Conservation (phyloP, 2,888 invertebrate genomes). For the Caenorhabditis afra region DNA sequence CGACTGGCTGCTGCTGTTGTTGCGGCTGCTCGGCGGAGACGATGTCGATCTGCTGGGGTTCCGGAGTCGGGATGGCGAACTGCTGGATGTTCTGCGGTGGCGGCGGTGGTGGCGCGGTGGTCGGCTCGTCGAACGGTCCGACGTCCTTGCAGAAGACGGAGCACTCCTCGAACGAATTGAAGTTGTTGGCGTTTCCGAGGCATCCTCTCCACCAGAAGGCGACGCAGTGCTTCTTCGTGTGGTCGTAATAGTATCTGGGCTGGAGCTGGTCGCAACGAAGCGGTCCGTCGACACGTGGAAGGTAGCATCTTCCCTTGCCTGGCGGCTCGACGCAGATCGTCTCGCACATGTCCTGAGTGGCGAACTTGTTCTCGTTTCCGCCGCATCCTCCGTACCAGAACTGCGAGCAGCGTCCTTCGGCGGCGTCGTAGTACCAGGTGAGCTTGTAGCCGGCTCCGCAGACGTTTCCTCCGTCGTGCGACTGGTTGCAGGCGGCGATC, state of each 20-base stretch:
- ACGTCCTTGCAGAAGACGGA: slow-evolving; percentile 72
- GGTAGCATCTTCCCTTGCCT: slow-evolving; percentile 76
- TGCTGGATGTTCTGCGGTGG: slow-evolving; percentile 45
- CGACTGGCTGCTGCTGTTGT: slow-evolving; percentile 25
- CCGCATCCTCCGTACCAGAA: slow-evolving; percentile 92
- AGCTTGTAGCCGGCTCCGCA: slow-evolving; percentile 78
- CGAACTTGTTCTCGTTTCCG: slow-evolving; percentile 88
- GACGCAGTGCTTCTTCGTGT: slow-evolving; percentile 74
- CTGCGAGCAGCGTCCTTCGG: slow-evolving; percentile 85
- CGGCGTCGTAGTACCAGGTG: slow-evolving; percentile 88
- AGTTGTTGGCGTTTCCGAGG: slow-evolving; percentile 79
- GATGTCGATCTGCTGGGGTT: slow-evolving; percentile 51
- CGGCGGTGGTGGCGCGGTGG: slow-evolving; percentile 50
- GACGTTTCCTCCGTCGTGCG: slow-evolving; percentile 77
- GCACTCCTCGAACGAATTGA: slow-evolving; percentile 77
- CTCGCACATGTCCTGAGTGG: slow-evolving; percentile 76
- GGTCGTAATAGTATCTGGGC: slow-evolving; percentile 78
- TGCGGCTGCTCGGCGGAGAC: slow-evolving; percentile 37
- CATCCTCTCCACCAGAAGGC: slow-evolving; percentile 81
- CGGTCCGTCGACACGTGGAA: slow-evolving; percentile 79
- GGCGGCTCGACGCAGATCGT: slow-evolving; percentile 79
- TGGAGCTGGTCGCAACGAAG: slow-evolving; percentile 74
- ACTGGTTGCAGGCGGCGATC: slow-evolving; percentile 74
- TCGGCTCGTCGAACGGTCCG: slow-evolving; percentile 66
- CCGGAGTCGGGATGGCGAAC: slow-evolving; percentile 31